Conservation (phyloP, 2,888 invertebrate genomes). For the Torymus aiolomorphi region DNA sequence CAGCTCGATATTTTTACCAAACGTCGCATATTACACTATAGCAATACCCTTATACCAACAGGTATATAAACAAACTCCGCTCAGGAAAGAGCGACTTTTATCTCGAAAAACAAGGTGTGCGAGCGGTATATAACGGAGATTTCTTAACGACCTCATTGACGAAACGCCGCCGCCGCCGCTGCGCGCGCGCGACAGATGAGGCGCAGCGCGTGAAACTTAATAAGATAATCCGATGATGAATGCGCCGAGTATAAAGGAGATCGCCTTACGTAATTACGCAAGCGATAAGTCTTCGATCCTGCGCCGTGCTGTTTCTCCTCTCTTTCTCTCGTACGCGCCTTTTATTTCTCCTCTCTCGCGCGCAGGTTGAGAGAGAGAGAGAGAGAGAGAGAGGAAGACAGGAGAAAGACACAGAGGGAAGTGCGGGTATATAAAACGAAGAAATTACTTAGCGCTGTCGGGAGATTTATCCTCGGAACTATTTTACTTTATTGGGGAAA, state of each 20-base stretch:
- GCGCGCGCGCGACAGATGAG: slow-evolving; percentile 28
- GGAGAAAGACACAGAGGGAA: too few relatives aligned
- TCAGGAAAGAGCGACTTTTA: not conserved
- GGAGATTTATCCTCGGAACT: slow-evolving; percentile 39
- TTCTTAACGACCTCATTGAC: slow-evolving; percentile 42
- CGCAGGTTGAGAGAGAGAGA: too few relatives aligned
- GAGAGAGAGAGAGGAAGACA: too few relatives aligned
- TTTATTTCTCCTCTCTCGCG: not conserved
- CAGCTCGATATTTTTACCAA: too few relatives aligned
- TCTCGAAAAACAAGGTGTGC: not conserved
- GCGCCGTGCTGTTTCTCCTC: not conserved
- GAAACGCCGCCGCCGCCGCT: not conserved
- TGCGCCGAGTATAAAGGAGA: slow-evolving; percentile 42
- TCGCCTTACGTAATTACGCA: slow-evolving; percentile 51
- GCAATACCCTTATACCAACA: not conserved
- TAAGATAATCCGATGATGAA: slow-evolving; percentile 54
- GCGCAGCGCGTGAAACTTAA: slow-evolving; percentile 38
- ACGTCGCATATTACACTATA: too few relatives aligned
- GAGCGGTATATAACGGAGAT: slow-evolving; percentile 26
- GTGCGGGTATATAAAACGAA: slow-evolving; percentile 1
- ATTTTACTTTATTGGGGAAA: slow-evolving; percentile 38
- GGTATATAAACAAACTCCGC: not conserved
- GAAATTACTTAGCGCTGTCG: slow-evolving; percentile 46
- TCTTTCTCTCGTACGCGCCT: not conserved
- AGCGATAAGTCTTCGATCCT: slow-evolving; percentile 46